A percentile compares a stretch with the other conserved stretches of the same genome.
Conservation (phyloP, 2,113 vertebrate genomes). For the Asarcornis scutulata region DNA sequence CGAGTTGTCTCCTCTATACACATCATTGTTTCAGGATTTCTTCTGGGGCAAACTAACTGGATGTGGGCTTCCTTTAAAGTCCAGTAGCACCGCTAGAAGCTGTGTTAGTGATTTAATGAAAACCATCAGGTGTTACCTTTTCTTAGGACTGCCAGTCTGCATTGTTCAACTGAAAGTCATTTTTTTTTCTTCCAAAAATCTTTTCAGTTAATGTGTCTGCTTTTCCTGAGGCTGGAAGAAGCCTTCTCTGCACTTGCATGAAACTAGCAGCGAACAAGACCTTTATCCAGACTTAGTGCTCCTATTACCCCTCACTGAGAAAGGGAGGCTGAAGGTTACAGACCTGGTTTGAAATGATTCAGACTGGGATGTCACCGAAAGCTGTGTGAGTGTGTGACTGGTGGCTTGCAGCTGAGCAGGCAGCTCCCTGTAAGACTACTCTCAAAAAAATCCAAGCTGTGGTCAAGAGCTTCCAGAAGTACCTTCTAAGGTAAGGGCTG, state of each 20-base stretch:
- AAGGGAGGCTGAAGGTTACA: not conserved
- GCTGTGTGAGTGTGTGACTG: not conserved
- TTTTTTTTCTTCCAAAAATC: not conserved
- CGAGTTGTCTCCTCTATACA: slow-evolving; percentile 26
- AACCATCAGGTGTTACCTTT: not conserved
- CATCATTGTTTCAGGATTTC: not conserved
- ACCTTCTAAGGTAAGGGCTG: not conserved
- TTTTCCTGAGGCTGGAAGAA: not conserved
- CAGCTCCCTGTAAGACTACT: not conserved
- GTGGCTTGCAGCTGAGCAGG: not conserved
- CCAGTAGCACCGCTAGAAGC: not conserved
- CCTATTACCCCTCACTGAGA: not conserved
- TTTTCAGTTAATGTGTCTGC: not conserved
- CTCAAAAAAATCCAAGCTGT: not conserved
- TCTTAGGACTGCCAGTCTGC: not conserved
- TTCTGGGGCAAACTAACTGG: not conserved
- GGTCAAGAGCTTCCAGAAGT: not conserved
- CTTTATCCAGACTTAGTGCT: not conserved
- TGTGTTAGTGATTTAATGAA: not conserved
- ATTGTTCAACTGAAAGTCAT: not conserved
- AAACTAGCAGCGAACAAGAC: not conserved
- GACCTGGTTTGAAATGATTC: not conserved
- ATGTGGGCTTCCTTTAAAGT: not conserved
- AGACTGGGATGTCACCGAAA: not conserved
- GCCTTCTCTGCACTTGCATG: not conserved